Evolutionary conservation across 2,797 vertebrate species (phyloP).

Genomic region (Argya squamiceps): DNA sequence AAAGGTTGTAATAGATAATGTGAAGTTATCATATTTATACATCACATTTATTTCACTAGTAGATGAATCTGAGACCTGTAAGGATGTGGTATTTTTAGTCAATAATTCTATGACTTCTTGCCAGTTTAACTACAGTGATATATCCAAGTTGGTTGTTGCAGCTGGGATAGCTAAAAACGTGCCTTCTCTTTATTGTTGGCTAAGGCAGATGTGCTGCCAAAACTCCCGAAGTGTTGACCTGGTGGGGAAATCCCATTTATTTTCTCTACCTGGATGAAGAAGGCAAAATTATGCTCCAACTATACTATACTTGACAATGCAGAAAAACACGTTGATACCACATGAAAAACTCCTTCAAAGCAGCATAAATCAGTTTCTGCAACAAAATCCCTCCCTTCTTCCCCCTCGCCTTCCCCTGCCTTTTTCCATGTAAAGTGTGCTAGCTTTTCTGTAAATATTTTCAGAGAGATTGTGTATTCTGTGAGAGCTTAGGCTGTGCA

Average conservation of each 20-base stretch:
- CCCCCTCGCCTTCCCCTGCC: rapidly evolving
- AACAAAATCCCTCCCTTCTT: background rate
- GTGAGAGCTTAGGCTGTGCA: background rate
- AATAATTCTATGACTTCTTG: background rate
- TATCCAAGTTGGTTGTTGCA: background rate
- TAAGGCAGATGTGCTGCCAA: background rate
- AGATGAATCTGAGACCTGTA: background rate
- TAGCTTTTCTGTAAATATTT: background rate
- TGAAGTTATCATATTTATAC: background rate
- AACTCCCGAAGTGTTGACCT: background rate
- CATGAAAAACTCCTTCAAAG: background rate
- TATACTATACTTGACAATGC: background rate
- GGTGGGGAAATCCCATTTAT: background rate
- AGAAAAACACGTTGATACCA: background rate
- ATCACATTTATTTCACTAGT: background rate
- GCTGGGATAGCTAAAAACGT: background rate
- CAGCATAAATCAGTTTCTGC: background rate
- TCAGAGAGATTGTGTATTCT: background rate
- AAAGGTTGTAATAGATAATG: background rate
- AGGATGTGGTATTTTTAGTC: background rate
- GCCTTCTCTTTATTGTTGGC: background rate
- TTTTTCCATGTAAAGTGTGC: background rate
- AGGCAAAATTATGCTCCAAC: background rate
- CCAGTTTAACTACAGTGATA: background rate
- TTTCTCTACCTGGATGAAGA: background rate